Conservation (phyloP, 2,113 vertebrate species). For the Vimba vimba region DNA sequence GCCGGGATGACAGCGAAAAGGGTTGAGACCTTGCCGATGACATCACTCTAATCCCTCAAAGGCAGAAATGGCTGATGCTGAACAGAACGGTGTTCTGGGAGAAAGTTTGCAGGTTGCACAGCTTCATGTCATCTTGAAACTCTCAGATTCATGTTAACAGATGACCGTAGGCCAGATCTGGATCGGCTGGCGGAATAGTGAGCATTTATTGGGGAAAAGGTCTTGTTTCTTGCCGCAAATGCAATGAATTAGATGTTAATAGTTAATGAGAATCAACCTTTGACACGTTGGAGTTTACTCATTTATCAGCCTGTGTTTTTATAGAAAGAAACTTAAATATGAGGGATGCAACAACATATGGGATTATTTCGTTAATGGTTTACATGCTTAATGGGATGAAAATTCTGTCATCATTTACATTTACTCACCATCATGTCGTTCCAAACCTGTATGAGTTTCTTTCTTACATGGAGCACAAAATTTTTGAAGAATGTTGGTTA, state of each 20-base stretch:
- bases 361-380: not conserved
- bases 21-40: slow-evolving; percentile 59
- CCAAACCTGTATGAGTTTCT: not conserved
- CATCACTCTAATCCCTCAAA: slow-evolving; percentile 62
- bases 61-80: slow-evolving; percentile 49
- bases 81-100: slow-evolving; percentile 46
- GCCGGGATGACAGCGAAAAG: slow-evolving; percentile 58
- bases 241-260: not conserved
- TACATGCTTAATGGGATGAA: not conserved
- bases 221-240: not conserved
- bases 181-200: not conserved
- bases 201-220: not conserved
- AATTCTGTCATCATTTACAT: not conserved
- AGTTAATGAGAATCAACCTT: not conserved
- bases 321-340: not conserved
- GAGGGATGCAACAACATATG: not conserved
- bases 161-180: not conserved
- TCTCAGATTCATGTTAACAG: slow-evolving; percentile 22
- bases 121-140: slow-evolving; percentile 30
- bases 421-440: not conserved
- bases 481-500: not conserved
- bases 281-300: not conserved
- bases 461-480: not conserved
- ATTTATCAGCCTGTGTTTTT: not conserved
- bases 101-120: slow-evolving; percentile 46